Base-by-base conservation (phyloP, 2,113 vertebrate genomes). In the Herpetotheres cachinnans region DNA sequence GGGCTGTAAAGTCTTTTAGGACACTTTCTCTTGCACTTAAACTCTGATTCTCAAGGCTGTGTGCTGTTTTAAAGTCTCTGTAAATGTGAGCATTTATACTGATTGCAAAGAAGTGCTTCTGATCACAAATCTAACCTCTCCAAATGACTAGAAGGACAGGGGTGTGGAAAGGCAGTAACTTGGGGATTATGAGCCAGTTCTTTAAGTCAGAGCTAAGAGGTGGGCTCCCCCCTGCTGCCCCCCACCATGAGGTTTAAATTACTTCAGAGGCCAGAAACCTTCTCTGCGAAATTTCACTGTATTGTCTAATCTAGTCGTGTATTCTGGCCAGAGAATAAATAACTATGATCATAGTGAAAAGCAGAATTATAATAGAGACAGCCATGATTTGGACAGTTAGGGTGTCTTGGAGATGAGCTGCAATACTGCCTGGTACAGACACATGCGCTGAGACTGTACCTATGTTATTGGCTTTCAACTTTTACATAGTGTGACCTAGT, bases 371-470 rank as follows among this genome's bases (percentile, higher is more conserved):
- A 29, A 56, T 19, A 34, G 38, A 76, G n/a, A 32, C 5, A 34
- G 22, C 17, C 13, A 1, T 56, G 40, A 21, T 40, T 56, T 86
- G n/a, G 29, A 11, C 16, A 19, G 9, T 11, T 14, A 14, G 22
- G 10, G 6, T 5, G 30, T 47, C 69, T 15, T 34, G 2, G 20
- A 27, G 16, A 1, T 67, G 34, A 89, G 34, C 34, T 47, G 66
- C 21, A n/a, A 8, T 13, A 7, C 18, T 44, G 20, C 18, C 34
- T 74, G 34, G 7, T 63, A 30, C 40, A 74, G 26, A 47, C 20
- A n/a, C 0, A 0, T 20, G 16, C 30, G 14, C n/a, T 52, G 49
- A 74, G 36, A 16, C 59, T 6, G 7, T 30, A 49, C 13, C 11
- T 19, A 24, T 0, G 0, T 36, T 8, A 4, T 59, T 72, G 50